Evolutionary conservation across 2,113 vertebrate genomes (phyloP).

Genomic region (Ariopsis seemanni): DNA sequence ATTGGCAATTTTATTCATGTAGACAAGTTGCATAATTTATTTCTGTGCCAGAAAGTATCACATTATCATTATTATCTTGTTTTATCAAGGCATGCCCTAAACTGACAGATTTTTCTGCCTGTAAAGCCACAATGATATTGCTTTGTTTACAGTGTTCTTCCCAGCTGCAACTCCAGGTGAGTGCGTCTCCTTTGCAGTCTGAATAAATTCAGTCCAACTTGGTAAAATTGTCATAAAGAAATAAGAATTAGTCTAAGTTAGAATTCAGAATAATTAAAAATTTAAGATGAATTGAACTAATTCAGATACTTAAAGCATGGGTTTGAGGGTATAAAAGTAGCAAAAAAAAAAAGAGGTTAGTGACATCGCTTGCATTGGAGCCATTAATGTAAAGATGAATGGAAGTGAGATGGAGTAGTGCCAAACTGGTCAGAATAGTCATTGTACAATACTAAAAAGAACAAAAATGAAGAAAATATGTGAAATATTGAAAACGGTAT

Average conservation of each 20-base stretch:
- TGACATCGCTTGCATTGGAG: constrained; percentile 10
- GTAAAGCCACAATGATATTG: not conserved
- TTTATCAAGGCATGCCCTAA: not conserved
- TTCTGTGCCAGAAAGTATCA: not conserved
- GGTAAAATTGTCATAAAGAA: not conserved
- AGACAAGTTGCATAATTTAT: constrained; percentile 24
- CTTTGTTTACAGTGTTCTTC: not conserved
- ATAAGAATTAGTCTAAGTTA: not conserved
- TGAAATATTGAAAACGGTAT: too few species aligned
- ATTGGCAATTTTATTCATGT: not conserved
- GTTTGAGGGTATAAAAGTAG: not conserved
- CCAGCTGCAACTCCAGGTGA: not conserved
- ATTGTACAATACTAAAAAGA: not conserved
- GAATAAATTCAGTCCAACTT: not conserved
- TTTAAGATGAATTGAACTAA: not conserved
- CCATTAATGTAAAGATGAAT: constrained; percentile 14
- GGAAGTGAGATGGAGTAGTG: not conserved
- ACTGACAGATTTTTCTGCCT: not conserved
- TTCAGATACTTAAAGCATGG: constrained; percentile 6
- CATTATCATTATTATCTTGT: not conserved
- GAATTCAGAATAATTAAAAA: constrained; percentile 18
- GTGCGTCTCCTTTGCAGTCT: not conserved
- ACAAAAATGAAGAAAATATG: too few species aligned
- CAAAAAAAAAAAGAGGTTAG: constrained; percentile 4
- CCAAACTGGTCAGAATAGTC: not conserved